phyloP scores from a whole-genome alignment of 2,797 vertebrate genomes.

The Hyperoplus lanceolatus region DNA sequence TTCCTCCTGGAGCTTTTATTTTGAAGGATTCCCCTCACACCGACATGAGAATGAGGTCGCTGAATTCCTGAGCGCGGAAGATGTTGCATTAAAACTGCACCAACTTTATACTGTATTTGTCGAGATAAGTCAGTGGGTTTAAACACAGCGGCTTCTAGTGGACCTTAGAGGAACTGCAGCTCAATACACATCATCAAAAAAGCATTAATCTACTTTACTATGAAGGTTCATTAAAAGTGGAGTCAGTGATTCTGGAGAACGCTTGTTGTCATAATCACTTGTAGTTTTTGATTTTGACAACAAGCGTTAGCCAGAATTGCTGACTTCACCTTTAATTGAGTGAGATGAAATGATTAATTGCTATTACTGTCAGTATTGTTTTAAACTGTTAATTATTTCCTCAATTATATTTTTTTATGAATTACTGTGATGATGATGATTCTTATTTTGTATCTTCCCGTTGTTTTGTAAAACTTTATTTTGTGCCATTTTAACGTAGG shows the following conservation, averaged over 20 bases:
- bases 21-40: neutral
- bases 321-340: too few relatives aligned
- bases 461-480: neutral
- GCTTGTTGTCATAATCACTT: too few relatives aligned
- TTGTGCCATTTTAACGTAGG: neutral
- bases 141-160: neutral
- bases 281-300: too few relatives aligned
- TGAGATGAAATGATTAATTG: too few relatives aligned
- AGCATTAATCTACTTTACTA: too few relatives aligned
- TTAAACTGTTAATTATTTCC: neutral
- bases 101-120: neutral
- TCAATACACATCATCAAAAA: neutral
- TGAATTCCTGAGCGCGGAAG: neutral
- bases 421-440: too few relatives aligned
- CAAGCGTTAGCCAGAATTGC: too few relatives aligned
- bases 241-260: too few relatives aligned
- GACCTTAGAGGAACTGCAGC: neutral
- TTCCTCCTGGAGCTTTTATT: neutral
- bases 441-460: neutral
- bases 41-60: neutral
- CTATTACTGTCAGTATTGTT: too few relatives aligned
- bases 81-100: neutral
- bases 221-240: too few relatives aligned
- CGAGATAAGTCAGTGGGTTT: too few relatives aligned
- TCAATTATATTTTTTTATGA: neutral